phyloP scores from a whole-genome alignment of 2,113 vertebrate genomes.

The Cercocebus atys region DNA sequence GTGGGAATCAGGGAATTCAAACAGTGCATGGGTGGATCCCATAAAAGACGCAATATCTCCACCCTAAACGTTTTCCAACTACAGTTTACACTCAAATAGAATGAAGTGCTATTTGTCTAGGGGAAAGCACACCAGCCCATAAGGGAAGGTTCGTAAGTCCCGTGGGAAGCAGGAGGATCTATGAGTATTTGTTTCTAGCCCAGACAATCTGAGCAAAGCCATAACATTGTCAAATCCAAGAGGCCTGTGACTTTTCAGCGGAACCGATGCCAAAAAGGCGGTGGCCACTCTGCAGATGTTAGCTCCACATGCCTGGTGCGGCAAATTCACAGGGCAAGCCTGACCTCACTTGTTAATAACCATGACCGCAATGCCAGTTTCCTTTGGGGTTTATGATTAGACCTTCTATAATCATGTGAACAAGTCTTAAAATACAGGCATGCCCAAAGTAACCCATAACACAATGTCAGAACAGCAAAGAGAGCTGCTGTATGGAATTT shows the following conservation, averaged over 20 bases:
- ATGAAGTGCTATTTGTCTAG: neutral
- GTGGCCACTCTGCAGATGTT: neutral
- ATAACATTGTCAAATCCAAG: neutral
- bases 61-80: neutral
- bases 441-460: neutral
- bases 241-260: neutral
- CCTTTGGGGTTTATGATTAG: slow-evolving; percentile 45
- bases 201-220: slow-evolving; percentile 19
- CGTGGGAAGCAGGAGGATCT: neutral
- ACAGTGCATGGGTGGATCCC: neutral
- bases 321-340: neutral
- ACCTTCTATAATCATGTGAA: neutral
- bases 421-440: slow-evolving; percentile 20
- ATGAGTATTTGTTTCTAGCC: neutral
- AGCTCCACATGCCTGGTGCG: neutral
- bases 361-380: slow-evolving; percentile 16
- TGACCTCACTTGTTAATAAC: slow-evolving; percentile 36
- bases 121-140: neutral
- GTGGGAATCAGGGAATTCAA: slow-evolving; percentile 15
- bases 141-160: neutral
- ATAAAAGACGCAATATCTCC: neutral
- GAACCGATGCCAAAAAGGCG: neutral
- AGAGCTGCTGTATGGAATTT: neutral
- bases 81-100: neutral
- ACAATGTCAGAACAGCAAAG: neutral